These are phyloP conservation scores for Drosophila helvetica DNA, from an alignment of 2,888 invertebrate genomes.

Conservation along the genomic window DNA sequence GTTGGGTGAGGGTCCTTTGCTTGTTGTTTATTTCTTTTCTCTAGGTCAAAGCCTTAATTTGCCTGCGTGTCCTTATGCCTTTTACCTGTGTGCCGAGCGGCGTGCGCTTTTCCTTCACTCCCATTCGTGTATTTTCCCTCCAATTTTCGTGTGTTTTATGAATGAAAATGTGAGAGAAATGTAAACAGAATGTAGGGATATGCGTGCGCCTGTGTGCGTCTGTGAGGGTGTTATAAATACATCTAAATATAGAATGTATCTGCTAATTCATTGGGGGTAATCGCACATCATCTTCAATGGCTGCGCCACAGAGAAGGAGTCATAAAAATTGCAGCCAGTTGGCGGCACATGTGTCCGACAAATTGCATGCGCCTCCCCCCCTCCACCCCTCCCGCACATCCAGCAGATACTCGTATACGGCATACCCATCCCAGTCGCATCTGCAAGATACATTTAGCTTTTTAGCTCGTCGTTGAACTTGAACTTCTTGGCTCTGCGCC, in stretches of 20 bases:
- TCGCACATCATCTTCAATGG: constrained; percentile 21
- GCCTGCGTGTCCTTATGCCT: constrained; percentile 61
- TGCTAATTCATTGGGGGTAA: constrained; percentile 71
- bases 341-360: constrained; percentile 61
- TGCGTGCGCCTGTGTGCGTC: constrained; percentile 15
- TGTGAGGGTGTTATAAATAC: constrained; percentile 7
- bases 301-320: constrained; percentile 31
- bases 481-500: constrained; percentile 64
- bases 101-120: constrained; percentile 7
- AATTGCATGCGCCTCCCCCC: too few relatives aligned
- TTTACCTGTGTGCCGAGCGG: constrained; percentile 25
- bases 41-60: constrained; percentile 80
- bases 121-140: constrained; percentile 4
- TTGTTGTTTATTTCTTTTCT: constrained; percentile 64
- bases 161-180: constrained; percentile 58
- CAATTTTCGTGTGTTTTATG: constrained; percentile 57
- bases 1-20: constrained; percentile 30
- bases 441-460: constrained; percentile 48
- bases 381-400: constrained; percentile 20
- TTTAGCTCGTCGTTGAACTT: constrained; percentile 63
- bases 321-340: constrained; percentile 72
- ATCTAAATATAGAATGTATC: constrained; percentile 46
- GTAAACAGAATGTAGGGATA: constrained; percentile 26
- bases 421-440: constrained; percentile 6
- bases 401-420: constrained; percentile 44